Evolutionary conservation across 2,888 invertebrate species (phyloP).

Genomic region (Sinohyriopsis cumingii): DNA sequence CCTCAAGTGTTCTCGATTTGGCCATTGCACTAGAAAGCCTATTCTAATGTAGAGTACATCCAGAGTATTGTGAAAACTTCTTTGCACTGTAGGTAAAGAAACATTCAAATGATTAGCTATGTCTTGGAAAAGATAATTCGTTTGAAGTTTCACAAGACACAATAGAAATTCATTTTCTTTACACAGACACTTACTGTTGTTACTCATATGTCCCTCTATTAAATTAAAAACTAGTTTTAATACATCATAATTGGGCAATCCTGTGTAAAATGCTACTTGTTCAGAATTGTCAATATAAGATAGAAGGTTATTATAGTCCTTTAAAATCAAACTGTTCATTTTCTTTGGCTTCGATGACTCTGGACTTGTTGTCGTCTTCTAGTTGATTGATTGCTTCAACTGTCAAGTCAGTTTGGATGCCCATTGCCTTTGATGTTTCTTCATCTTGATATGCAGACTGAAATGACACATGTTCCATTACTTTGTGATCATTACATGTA

Average conservation of each 20-base stretch:
- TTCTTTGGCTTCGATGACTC: background rate
- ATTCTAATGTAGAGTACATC: conserved; percentile 18
- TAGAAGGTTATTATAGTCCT: conserved; percentile 3
- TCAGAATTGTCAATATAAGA: conserved; percentile 14
- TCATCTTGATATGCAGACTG: no score
- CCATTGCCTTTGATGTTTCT: no score
- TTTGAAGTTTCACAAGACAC: conserved; percentile 15
- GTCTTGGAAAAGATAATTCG: conserved; percentile 16
- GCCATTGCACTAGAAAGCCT: conserved; percentile 19
- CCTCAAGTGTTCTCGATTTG: conserved; percentile 12
- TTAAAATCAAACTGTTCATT: background rate
- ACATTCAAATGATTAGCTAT: conserved; percentile 19
- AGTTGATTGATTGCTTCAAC: conserved; percentile 1
- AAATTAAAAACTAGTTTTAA: conserved; percentile 14
- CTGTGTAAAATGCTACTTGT: conserved; percentile 21
- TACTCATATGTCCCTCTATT: conserved; percentile 10
- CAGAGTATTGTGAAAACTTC: conserved; percentile 15
- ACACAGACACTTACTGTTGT: conserved; percentile 10
- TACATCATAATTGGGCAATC: conserved; percentile 13
- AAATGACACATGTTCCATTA: no score
- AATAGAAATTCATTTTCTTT: conserved; percentile 20
- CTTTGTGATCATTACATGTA: no score
- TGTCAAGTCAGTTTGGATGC: conserved; percentile 19
- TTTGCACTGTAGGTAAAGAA: conserved; percentile 16
- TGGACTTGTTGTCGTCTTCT: conserved; percentile 6